phyloP scores from a whole-genome alignment of 2,797 vertebrate genomes.

The Botia almorhae region DNA sequence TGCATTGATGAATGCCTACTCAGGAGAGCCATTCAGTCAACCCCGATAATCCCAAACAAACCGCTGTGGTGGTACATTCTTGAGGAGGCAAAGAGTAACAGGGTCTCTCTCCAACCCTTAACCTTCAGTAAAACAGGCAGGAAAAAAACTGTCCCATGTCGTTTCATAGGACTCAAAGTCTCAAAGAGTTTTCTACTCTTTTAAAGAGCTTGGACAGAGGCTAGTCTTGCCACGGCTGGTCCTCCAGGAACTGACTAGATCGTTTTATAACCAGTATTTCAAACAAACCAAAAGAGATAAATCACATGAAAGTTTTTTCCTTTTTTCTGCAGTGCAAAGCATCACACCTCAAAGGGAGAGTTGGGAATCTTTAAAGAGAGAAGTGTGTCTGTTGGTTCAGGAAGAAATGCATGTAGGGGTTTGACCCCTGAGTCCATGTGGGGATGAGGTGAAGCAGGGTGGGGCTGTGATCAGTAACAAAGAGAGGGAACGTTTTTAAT shows the following conservation, averaged over 20 bases:
- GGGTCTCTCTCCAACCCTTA: conserved; percentile 55
- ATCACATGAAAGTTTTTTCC: conserved; percentile 61
- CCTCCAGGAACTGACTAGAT: conserved; percentile 60
- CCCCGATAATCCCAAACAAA: conserved; percentile 37
- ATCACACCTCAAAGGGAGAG: conserved; percentile 22
- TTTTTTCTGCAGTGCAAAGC: conserved; percentile 52
- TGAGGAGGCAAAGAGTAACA: conserved; percentile 38
- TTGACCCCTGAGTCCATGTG: conserved; percentile 32
- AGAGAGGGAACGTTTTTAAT: conserved; percentile 6
- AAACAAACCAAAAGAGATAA: conserved; percentile 71
- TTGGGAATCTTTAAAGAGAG: neutral
- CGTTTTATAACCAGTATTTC: conserved; percentile 68
- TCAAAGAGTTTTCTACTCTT: conserved; percentile 59
- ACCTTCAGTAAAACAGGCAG: conserved; percentile 60
- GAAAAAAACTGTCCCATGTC: conserved; percentile 41
- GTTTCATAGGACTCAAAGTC: conserved; percentile 41
- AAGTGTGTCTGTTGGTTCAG: conserved; percentile 4
- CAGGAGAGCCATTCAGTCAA: conserved; percentile 44
- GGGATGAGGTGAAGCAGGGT: conserved; percentile 25
- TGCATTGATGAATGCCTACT: conserved; percentile 70
- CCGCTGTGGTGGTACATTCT: conserved; percentile 57
- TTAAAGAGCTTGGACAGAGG: conserved; percentile 54
- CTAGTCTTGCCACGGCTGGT: conserved; percentile 58
- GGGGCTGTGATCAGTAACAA: conserved; percentile 37
- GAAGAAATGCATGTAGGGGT: conserved; percentile 46